Base-by-base conservation (phyloP, 2,797 vertebrate species). In the Rhadinocentrus ornatus region DNA sequence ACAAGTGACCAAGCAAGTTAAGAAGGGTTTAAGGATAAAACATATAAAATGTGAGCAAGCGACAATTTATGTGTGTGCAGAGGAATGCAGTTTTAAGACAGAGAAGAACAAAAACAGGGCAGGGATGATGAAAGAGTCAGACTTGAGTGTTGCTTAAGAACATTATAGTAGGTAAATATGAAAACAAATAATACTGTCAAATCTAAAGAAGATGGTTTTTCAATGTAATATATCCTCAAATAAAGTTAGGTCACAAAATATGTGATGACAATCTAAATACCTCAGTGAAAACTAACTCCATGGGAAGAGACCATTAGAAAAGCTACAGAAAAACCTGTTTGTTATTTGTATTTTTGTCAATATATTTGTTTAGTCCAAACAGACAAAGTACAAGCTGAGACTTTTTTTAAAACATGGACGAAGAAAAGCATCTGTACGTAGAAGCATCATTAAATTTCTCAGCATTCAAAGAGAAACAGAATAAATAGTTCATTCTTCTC, bases 401-500 rank as follows among this genome's bases (percentile, higher is more conserved):
- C 48, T 52, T 52, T 50, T 27, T 5, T 35, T 24, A 29, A 32
- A 6, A 29, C 16, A 6, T n/a, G 1, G 29, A 44, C 18, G 48
- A 31, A 62, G 24, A 44, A 54, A 27, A n/a, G 1, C 15, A 15
- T 31, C 35, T 41, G 53, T 32, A 15, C 16, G 4, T 4, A 66
- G 6, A 52, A 39, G 22, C 16, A 62, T 55, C 2, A 63, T 58
- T 58, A 10, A 48, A 35, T 34, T 18, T 66, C 60, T 60, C 31
- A 0, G 41, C 39, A 46, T 16, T 67, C 11, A 62, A 34, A 77
- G 32, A 27, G 58, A 62, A 52, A 64, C 46, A 29, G 0, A n/a
- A 66, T 16, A n/a, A 55, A 76, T n/a, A 12, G 5, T 62, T 71
- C 24, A 66, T 76, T 50, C 56, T 57, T 46, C 58, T 32, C 34